phyloP scores from a whole-genome alignment of 2,797 vertebrate species.

The Peromyscus nudipes region DNA sequence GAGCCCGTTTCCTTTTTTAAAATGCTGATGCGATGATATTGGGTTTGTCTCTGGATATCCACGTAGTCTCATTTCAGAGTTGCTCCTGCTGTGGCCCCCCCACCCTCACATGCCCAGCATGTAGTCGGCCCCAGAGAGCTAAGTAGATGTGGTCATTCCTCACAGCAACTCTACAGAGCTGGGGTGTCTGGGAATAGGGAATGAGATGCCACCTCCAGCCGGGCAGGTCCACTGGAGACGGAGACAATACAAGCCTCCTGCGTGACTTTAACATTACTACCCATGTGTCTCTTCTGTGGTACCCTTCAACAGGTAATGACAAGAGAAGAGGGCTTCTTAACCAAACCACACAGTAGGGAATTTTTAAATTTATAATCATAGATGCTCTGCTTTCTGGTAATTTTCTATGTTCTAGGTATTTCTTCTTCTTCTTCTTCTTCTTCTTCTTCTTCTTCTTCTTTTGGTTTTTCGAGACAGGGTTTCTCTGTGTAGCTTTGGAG shows the following conservation, averaged over 20 bases:
- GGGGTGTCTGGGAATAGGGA: neutral
- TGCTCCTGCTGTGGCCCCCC: neutral
- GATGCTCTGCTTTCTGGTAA: neutral
- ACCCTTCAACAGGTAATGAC: neutral
- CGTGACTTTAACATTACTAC: neutral
- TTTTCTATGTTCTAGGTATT: neutral
- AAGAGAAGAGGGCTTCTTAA: neutral
- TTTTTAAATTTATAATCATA: neutral
- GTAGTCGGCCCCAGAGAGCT: neutral
- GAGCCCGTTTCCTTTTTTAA: neutral
- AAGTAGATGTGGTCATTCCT: neutral
- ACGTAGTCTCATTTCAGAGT: neutral
- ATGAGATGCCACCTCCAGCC: neutral
- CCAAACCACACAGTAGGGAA: neutral
- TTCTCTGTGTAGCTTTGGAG: too few relatives aligned
- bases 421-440: neutral
- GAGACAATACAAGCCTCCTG: neutral
- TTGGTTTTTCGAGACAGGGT: too few relatives aligned
- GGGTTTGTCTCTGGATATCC: constrained; percentile 18
- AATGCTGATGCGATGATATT: neutral
- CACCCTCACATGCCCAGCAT: neutral
- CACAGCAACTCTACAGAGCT: neutral
- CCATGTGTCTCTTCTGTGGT: neutral
- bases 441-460: neutral
- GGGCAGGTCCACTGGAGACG: neutral